These are phyloP conservation scores for Cotesia glomerata DNA, from an alignment of 1,140 invertebrate genomes.

Conservation along the genomic window DNA sequence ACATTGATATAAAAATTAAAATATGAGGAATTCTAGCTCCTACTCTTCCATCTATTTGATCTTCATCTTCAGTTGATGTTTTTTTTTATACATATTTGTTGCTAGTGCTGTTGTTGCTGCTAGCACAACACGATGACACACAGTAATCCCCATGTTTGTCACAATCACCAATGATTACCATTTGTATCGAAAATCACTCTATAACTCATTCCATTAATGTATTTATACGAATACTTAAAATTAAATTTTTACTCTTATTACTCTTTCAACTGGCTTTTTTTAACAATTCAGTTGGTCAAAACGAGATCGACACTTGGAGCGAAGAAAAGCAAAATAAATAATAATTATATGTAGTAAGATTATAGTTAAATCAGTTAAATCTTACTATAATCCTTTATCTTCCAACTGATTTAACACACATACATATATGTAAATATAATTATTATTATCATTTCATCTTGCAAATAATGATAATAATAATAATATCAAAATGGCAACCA, in stretches of 20 bases:
- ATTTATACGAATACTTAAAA: background rate
- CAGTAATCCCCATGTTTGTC: conserved; percentile 29
- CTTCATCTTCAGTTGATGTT: background rate
- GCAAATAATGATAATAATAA: background rate
- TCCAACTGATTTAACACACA: background rate
- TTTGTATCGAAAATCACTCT: conserved; percentile 14
- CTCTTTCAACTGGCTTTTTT: background rate
- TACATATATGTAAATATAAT: background rate
- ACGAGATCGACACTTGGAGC: background rate
- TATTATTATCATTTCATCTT: too few species aligned
- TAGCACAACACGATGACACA: conserved; percentile 3
- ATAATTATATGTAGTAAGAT: background rate
- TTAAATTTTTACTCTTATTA: background rate
- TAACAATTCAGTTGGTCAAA: background rate
- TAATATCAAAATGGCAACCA: conserved; percentile 3
- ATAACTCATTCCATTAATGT: conserved; percentile 15
- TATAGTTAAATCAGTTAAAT: background rate
- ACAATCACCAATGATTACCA: conserved; percentile 14
- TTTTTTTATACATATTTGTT: too few species aligned
- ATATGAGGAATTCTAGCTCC: too few species aligned
- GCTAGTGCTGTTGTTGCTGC: background rate
- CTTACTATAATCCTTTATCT: background rate
- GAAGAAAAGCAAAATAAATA: background rate
- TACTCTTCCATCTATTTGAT: too few species aligned
- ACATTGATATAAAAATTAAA: too few species aligned